Evolutionary conservation across 2,888 invertebrate species (phyloP).

Genomic region (Nomada fucata): DNA sequence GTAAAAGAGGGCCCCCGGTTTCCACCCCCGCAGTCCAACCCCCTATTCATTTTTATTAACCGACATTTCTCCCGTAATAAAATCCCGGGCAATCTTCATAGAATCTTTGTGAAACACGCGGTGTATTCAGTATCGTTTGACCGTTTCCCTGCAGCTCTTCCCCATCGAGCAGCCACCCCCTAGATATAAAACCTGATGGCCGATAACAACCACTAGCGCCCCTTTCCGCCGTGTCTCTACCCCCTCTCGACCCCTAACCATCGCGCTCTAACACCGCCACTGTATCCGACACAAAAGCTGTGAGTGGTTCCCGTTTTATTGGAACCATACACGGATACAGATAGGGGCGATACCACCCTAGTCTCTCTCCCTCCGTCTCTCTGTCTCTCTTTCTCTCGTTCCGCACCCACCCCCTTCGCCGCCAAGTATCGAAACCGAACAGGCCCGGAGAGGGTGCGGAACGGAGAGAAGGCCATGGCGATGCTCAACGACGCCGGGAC

Average conservation of each 20-base stretch:
- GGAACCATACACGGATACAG: slow-evolving; percentile 83
- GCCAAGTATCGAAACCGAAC: slow-evolving; percentile 54
- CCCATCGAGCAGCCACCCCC: slow-evolving; percentile 42
- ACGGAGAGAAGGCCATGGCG: slow-evolving; percentile 36
- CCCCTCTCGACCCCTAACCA: slow-evolving; percentile 37
- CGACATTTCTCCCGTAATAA: slow-evolving; percentile 84
- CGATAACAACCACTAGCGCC: slow-evolving; percentile 84
- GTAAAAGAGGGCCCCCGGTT: slow-evolving; percentile 25
- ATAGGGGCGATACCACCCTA: slow-evolving; percentile 76
- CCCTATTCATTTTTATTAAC: slow-evolving; percentile 84
- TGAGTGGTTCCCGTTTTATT: slow-evolving; percentile 84
- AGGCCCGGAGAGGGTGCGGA: slow-evolving; percentile 44
- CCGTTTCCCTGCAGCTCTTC: slow-evolving; percentile 62
- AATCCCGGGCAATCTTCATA: slow-evolving; percentile 84
- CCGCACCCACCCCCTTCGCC: slow-evolving; percentile 30
- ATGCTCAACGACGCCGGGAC: slow-evolving; percentile 35
- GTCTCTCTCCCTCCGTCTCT: neutral
- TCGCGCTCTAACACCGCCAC: slow-evolving; percentile 68
- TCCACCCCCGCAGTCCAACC: slow-evolving; percentile 33
- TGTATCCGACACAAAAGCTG: slow-evolving; percentile 83
- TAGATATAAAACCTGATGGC: slow-evolving; percentile 84
- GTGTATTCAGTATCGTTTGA: slow-evolving; percentile 81
- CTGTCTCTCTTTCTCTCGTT: neutral
- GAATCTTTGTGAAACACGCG: slow-evolving; percentile 84
- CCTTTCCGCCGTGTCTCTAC: slow-evolving; percentile 57